These are phyloP conservation scores for Stenodema calcarata DNA, from an alignment of 2,888 invertebrate genomes.

Conservation along the genomic window DNA sequence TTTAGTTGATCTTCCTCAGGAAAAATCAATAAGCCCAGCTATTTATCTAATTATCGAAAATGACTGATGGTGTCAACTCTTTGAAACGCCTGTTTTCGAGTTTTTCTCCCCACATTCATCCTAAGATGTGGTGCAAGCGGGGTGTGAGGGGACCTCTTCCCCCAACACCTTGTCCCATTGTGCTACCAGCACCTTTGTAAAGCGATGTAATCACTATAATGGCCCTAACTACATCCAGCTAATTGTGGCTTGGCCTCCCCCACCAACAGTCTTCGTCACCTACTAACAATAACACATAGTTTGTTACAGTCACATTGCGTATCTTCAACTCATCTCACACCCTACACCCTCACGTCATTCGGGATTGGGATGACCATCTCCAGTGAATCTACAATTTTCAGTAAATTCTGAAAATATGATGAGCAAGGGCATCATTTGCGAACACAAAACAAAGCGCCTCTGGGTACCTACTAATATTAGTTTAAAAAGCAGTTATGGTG, in stretches of 20 bases:
- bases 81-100: background rate
- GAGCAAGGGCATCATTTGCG: no score
- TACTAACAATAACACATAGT: background rate
- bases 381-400: no score
- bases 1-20: background rate
- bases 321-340: background rate
- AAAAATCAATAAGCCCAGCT: background rate
- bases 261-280: background rate
- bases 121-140: background rate
- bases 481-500: no score
- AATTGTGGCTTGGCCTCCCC: constrained; percentile 8
- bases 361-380: no score
- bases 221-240: constrained; percentile 44
- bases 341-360: no score
- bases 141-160: background rate
- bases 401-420: no score
- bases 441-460: no score
- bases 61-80: background rate
- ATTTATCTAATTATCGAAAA: background rate
- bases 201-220: constrained; percentile 44
- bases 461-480: no score
- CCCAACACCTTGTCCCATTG: constrained; percentile 20
- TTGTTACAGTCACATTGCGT: background rate
- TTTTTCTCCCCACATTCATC: background rate
- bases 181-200: constrained; percentile 39